These are phyloP conservation scores for Moxostoma hubbsi DNA, from an alignment of 2,797 vertebrate genomes.

Conservation along the genomic window DNA sequence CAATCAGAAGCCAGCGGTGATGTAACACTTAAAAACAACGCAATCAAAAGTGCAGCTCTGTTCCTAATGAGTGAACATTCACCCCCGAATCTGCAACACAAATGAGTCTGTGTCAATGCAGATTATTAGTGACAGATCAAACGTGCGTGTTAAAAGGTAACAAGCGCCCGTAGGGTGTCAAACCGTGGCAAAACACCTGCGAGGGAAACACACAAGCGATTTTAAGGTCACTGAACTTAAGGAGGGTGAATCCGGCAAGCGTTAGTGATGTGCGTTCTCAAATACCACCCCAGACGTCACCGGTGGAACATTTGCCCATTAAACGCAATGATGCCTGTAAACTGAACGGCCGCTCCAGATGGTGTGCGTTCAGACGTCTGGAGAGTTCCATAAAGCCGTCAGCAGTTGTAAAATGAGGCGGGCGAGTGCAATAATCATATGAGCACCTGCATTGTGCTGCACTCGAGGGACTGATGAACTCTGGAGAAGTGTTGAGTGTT, in stretches of 20 bases:
- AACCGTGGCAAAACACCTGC: constrained; percentile 71
- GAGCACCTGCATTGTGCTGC: constrained; percentile 47
- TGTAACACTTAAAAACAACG: neutral
- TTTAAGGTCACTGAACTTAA: constrained; percentile 81
- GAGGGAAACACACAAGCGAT: constrained; percentile 56
- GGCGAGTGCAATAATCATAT: constrained; percentile 64
- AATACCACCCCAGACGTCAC: constrained; percentile 72
- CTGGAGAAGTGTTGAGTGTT: constrained; percentile 36
- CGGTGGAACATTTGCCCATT: constrained; percentile 79
- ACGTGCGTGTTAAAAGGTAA: constrained; percentile 52
- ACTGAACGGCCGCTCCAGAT: constrained; percentile 79
- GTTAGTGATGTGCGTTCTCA: constrained; percentile 72
- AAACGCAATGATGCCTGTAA: constrained; percentile 79
- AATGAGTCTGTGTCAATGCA: constrained; percentile 22
- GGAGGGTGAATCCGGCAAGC: constrained; percentile 73
- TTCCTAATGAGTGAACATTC: constrained; percentile 38
- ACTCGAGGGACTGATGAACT: constrained; percentile 22
- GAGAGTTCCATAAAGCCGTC: constrained; percentile 51
- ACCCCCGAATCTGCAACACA: constrained; percentile 38
- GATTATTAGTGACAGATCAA: constrained; percentile 49
- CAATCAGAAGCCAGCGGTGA: constrained; percentile 27
- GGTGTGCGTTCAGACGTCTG: constrained; percentile 71
- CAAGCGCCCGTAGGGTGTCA: constrained; percentile 57
- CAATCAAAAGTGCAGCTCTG: neutral
- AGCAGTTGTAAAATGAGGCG: constrained; percentile 56